Conservation (phyloP, 2,888 invertebrate genomes). For the Chymomyza procnemis region DNA sequence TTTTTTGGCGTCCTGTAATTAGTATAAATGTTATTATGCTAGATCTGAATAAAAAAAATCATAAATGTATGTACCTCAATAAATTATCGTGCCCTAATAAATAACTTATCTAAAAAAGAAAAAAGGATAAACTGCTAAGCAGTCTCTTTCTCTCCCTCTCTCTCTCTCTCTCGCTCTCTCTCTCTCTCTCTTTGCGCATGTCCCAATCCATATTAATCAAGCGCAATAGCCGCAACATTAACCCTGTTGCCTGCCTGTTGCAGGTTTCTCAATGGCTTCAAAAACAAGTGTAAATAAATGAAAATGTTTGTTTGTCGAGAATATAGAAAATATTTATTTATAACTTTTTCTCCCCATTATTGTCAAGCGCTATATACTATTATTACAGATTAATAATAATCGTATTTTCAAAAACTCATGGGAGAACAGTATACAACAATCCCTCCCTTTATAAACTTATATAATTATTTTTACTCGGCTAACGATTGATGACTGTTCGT, state of each 20-base stretch:
- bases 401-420: neutral
- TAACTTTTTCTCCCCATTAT: neutral
- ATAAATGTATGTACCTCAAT: neutral
- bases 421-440: neutral
- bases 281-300: neutral
- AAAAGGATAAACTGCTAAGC: too few species aligned
- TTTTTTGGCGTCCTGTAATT: neutral
- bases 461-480: neutral
- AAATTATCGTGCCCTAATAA: neutral
- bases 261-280: slow-evolving; percentile 4
- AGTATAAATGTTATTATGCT: neutral
- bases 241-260: slow-evolving; percentile 52
- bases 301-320: neutral
- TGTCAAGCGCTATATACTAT: too few species aligned
- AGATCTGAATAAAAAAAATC: neutral
- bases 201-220: slow-evolving; percentile 6
- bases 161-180: neutral
- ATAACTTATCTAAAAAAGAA: neutral
- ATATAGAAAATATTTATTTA: neutral
- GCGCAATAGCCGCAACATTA: slow-evolving; percentile 35
- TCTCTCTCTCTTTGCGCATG: neutral
- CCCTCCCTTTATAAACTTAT: neutral
- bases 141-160: slow-evolving; percentile 12
- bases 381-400: neutral
- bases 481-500: neutral